Base-by-base conservation (phyloP, 1,140 invertebrate species). In the Nasonia giraulti region DNA sequence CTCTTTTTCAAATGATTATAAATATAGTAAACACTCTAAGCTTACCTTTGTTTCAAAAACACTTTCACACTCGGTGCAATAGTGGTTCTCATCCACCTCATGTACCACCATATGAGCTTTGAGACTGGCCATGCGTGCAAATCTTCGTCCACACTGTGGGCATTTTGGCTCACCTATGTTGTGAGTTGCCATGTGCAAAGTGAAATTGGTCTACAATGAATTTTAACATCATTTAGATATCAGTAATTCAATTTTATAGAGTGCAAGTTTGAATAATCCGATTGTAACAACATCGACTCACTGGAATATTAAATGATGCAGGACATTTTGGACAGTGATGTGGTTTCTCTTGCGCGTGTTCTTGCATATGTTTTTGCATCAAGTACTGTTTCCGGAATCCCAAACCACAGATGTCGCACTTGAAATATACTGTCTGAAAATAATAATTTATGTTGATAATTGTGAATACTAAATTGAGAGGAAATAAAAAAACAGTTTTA, bases 21-120 rank as follows among this genome's bases (percentile, higher is more conserved):
- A 17, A 62, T n/a, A 10, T 20, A 55, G 17, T 20, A 62, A 62
- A 62, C n/a, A n/a, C 3, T 62, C n/a, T n/a, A 4, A 50, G 17
- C 20, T 62, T 90, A 95, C 95, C 92, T 95, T 95, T 40, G 94
- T 94, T 81, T 93, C 92, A 91, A 96, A 96, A 88, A 95, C 95
- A 85, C 96, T 95, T 20, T 95, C 94, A 92, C 96, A 96, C 88
- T 96, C 95, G 12, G 93, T 92, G 89, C 96, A 96, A 86, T 95
- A 94, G 17, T 96, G 90, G 87, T 93, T 95, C 89, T 96, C 96
- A 87, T 96, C 96, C 86, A 94, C 94, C 88, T 96, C 94, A 87
- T 96, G 96, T 8, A 96, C 84, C 88, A 95, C 90, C 84, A 96
- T 93, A 89, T 96, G 96, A n/a, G 95, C 94, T 87, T 96, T 96